Evolutionary conservation across 1,140 invertebrate genomes (phyloP).

Genomic region (Ctenoplectra terminalis): DNA sequence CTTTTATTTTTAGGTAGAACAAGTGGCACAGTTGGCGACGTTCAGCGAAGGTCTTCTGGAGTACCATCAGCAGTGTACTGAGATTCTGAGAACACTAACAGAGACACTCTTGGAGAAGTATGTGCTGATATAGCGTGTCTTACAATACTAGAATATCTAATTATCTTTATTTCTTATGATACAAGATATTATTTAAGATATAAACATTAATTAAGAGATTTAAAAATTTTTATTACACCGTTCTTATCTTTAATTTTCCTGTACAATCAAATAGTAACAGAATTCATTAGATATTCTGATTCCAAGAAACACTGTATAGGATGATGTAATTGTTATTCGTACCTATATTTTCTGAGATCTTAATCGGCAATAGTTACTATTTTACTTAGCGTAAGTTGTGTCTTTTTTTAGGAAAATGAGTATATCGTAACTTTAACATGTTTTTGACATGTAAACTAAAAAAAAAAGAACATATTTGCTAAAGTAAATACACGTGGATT

Average conservation of each 20-base stretch:
- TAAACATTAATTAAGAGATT: background rate
- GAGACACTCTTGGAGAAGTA: slow-evolving; percentile 96
- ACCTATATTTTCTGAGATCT: no score
- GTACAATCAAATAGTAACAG: background rate
- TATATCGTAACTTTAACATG: no score
- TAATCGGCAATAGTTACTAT: no score
- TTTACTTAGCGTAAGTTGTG: no score
- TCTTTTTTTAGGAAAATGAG: no score
- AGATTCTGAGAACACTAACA: slow-evolving; percentile 92
- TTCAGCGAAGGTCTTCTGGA: slow-evolving; percentile 97
- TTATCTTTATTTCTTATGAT: background rate
- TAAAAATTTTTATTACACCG: background rate
- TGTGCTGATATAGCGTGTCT: slow-evolving; percentile 67
- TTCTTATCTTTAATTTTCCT: background rate
- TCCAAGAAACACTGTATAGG: background rate
- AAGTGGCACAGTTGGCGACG: slow-evolving; percentile 97
- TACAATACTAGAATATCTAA: background rate
- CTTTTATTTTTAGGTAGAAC: slow-evolving; percentile 90
- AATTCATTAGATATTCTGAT: background rate
- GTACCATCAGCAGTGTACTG: slow-evolving; percentile 97
- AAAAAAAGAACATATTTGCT: no score
- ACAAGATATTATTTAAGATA: background rate
- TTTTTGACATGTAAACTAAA: no score
- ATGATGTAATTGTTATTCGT: no score
- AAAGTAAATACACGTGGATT: no score